phyloP scores from a whole-genome alignment of 2,113 vertebrate genomes.

The Sterna hirundo region DNA sequence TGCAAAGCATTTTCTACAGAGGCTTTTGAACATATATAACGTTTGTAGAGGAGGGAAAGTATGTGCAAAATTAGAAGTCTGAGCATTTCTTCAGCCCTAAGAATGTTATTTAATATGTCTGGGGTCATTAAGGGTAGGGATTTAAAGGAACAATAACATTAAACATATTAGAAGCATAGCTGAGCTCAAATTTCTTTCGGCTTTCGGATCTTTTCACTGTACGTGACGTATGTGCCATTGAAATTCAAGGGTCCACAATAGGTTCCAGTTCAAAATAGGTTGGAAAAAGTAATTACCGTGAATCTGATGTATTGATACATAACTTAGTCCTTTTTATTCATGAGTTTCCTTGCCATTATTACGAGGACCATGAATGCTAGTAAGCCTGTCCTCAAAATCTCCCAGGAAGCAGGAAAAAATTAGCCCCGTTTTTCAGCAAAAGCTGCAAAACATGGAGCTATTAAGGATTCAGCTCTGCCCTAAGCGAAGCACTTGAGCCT shows the following conservation, averaged over 20 bases:
- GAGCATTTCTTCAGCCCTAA: slow-evolving; percentile 5
- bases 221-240: background rate
- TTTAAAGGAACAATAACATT: slow-evolving; percentile 52
- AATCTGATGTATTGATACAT: background rate
- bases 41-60: background rate
- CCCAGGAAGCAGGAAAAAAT: slow-evolving; percentile 14
- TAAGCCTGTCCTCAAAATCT: slow-evolving; percentile 33
- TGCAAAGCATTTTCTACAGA: background rate
- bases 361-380: background rate
- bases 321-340: background rate
- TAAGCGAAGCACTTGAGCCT: slow-evolving; percentile 24
- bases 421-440: background rate
- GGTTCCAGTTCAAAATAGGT: background rate
- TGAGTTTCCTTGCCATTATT: background rate
- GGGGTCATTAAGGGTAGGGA: slow-evolving; percentile 48
- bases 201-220: background rate
- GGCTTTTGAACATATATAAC: background rate
- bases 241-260: background rate
- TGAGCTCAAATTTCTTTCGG: slow-evolving; percentile 27
- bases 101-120: slow-evolving; percentile 54
- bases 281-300: slow-evolving; percentile 2
- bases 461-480: slow-evolving; percentile 36
- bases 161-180: slow-evolving; percentile 47
- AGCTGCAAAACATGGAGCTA: slow-evolving; percentile 32
- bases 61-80: slow-evolving; percentile 20